Evolutionary conservation across 1,140 invertebrate species (phyloP).

Genomic region (Bombus fervidus): DNA sequence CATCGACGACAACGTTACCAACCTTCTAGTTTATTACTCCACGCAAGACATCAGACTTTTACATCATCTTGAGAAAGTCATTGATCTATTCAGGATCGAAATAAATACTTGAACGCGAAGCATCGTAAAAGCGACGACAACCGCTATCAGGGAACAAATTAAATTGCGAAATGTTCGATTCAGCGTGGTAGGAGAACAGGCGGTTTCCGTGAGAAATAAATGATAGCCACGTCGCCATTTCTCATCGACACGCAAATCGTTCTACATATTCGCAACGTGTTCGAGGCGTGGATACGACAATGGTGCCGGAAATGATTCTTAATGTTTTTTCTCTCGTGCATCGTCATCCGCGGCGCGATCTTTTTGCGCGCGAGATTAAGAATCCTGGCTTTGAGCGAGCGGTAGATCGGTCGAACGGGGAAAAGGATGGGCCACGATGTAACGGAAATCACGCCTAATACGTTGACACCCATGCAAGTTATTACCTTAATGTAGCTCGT

Average conservation of each 20-base stretch:
- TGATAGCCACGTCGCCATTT: background rate
- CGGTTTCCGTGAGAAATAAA: background rate
- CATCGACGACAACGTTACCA: conserved; percentile 20
- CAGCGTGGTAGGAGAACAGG: background rate
- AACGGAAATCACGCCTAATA: conserved; percentile 70
- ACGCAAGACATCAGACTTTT: background rate
- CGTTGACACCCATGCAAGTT: conserved; percentile 67
- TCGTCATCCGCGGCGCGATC: background rate
- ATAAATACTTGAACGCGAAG: background rate
- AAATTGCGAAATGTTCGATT: conserved; percentile 2
- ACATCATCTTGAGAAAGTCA: background rate
- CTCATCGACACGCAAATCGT: conserved; percentile 17
- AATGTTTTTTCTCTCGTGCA: conserved; percentile 7
- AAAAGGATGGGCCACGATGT: conserved; percentile 58
- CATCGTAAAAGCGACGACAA: conserved; percentile 7
- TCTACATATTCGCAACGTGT: background rate
- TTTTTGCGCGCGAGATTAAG: background rate
- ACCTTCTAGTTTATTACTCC: conserved; percentile 20
- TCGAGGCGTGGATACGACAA: conserved; percentile 14
- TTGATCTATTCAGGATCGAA: background rate
- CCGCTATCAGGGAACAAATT: background rate
- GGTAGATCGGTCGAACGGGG: background rate
- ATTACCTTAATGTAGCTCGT: conserved; percentile 64
- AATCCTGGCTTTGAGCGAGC: background rate
- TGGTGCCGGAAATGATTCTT: conserved; percentile 43